These are phyloP conservation scores for Naja naja DNA, from an alignment of 2,113 vertebrate species.

Conservation along the genomic window DNA sequence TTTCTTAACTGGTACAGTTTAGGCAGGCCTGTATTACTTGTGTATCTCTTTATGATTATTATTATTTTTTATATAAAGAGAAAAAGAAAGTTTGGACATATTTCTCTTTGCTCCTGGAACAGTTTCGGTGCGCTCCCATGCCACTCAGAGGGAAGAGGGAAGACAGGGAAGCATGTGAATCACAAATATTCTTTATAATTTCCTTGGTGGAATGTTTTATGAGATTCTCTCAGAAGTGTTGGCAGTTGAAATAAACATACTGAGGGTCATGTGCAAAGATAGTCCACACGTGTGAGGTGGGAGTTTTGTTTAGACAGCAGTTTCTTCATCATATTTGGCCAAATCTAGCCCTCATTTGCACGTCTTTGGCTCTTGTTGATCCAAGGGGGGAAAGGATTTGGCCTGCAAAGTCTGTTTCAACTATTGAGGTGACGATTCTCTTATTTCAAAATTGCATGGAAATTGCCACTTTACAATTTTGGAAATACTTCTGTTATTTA, in stretches of 20 bases:
- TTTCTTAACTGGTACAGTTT: conserved; percentile 86
- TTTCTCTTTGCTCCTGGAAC: conserved; percentile 79
- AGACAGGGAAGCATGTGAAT: conserved; percentile 63
- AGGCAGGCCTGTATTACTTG: conserved; percentile 83
- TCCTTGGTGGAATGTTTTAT: conserved; percentile 54
- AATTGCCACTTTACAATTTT: conserved; percentile 30
- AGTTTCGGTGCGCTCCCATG: conserved; percentile 75
- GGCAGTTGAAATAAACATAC: conserved; percentile 62
- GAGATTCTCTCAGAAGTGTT: conserved; percentile 59
- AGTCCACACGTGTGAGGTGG: conserved; percentile 40
- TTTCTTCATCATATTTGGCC: conserved; percentile 41
- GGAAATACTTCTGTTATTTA: background rate
- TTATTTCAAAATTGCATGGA: conserved; percentile 41
- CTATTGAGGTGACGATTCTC: conserved; percentile 53
- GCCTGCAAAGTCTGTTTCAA: conserved; percentile 58
- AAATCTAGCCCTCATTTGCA: conserved; percentile 52
- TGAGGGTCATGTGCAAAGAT: conserved; percentile 62
- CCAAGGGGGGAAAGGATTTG: conserved; percentile 51
- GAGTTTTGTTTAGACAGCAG: conserved; percentile 46
- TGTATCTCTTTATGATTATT: conserved; percentile 72
- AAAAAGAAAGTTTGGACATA: conserved; percentile 69
- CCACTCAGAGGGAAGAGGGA: conserved; percentile 55
- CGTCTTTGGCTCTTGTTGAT: conserved; percentile 20
- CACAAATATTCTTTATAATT: conserved; percentile 62
- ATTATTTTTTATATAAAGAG: conserved; percentile 64